A percentile compares a stretch with the other conserved stretches of the same genome.
phyloP scores from a whole-genome alignment of 2,113 vertebrate genomes.

The Dolichotis patagonum region DNA sequence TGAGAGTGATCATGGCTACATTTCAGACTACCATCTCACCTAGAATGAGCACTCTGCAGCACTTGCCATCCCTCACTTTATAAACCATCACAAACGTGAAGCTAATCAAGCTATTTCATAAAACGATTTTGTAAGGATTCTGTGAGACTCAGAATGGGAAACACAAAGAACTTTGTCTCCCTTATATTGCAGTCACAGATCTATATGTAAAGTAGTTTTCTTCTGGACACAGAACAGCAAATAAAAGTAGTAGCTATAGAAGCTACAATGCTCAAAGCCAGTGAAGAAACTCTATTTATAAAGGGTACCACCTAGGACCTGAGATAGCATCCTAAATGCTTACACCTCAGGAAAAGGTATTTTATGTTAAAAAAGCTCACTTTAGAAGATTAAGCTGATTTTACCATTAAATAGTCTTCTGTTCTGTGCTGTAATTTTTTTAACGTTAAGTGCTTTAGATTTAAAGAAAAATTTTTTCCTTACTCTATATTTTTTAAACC shows the following conservation, averaged over 20 bases:
- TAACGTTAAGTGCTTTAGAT: conserved; percentile 47
- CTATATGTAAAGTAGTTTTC: neutral
- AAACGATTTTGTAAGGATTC: neutral
- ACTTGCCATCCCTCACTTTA: neutral
- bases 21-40: neutral
- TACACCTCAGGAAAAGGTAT: neutral
- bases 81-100: neutral
- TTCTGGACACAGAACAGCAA: neutral
- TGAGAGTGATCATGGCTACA: neutral
- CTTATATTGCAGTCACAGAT: neutral
- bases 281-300: neutral
- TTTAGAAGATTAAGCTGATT: conserved; percentile 20
- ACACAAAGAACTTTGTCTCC: neutral
- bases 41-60: neutral
- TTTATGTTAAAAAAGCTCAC: neutral
- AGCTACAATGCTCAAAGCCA: neutral
- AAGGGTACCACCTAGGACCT: neutral
- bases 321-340: neutral
- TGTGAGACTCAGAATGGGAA: neutral
- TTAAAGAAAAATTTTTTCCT: neutral
- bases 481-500: neutral
- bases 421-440: conserved; percentile 35
- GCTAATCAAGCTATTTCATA: neutral
- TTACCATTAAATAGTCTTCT: neutral
- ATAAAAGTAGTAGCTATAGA: neutral